Percentiles rank a stretch among this genome's conserved stretches.
Evolutionary conservation across 2,113 vertebrate genomes (phyloP).

Genomic region (Podilymbus podiceps): DNA sequence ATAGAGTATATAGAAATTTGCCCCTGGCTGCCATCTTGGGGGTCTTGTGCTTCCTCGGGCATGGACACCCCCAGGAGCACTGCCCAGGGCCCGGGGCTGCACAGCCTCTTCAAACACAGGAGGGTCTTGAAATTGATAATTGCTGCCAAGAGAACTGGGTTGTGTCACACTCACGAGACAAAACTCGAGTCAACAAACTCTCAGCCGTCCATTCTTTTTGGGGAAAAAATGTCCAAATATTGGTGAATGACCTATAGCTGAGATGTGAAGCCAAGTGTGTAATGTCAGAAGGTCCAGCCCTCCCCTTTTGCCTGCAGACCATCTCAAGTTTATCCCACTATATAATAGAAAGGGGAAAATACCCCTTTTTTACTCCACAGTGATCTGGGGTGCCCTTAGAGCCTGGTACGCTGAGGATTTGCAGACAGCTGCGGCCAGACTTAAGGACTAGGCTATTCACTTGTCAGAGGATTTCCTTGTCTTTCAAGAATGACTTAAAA

Average conservation of each 20-base stretch:
- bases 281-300: background rate
- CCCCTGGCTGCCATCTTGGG: background rate
- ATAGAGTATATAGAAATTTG: background rate
- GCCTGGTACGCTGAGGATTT: background rate
- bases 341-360: background rate
- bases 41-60: accelerated
- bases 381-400: background rate
- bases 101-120: background rate
- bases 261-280: background rate
- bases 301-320: background rate
- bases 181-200: accelerated
- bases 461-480: background rate
- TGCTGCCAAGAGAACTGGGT: background rate
- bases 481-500: background rate
- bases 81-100: background rate
- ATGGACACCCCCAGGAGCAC: background rate
- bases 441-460: background rate
- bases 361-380: background rate
- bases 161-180: background rate
- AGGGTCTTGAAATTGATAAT: background rate
- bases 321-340: background rate
- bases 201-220: accelerated
- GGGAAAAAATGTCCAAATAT: background rate
- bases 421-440: background rate
- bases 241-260: background rate